Base-by-base conservation (phyloP, 2,113 vertebrate species). In the Xiphias gladius region DNA sequence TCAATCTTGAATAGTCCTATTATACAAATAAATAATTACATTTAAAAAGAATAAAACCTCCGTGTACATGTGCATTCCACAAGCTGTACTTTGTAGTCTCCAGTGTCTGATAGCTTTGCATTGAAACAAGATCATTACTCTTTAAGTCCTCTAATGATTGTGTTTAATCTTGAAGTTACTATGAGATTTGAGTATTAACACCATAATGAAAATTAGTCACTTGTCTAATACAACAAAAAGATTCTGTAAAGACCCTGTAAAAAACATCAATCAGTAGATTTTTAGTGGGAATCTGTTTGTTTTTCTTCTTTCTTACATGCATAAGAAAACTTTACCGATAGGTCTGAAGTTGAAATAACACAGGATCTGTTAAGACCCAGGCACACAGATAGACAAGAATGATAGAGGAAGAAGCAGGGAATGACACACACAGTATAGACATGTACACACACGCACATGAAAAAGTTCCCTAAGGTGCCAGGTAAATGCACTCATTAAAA, bases 11-110 rank as follows among this genome's bases (percentile, higher is more conserved):
- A 76, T 43, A 90, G 67, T 90, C 88, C 78, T 85, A 81, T 86
- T 77, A 79, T 77, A 91, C 83, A 92, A 89, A 93, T 80, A 92
- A 92, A 94, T 92, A 88, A 82, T 59, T 82, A 86, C 81, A 80
- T 79, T 79, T 83, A 48, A 87, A 88, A 82, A 86, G 64, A 86
- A 90, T 37, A 84, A 80, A 80, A 80, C 70, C 57, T 76, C 67
- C 75, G 82, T 80, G 64, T 74, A 83, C 67, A 86, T 79, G 86
- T 85, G 82, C 82, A 86, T 75, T 76, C 58, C 32, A 35, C 64
- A 68, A 77, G 80, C 75, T 78, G 78, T 80, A 65, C 55, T 82
- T 52, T 68, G 46, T 59, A 70, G 66, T 78, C 67, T 89, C 50
- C 74, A 79, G 59, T 85, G 65, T 83, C 57, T 77, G 83, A 73